Evolutionary conservation across 64 coral and sea anemone genomes (phyloP).

Genomic region (Catalaphyllia jardinei): DNA sequence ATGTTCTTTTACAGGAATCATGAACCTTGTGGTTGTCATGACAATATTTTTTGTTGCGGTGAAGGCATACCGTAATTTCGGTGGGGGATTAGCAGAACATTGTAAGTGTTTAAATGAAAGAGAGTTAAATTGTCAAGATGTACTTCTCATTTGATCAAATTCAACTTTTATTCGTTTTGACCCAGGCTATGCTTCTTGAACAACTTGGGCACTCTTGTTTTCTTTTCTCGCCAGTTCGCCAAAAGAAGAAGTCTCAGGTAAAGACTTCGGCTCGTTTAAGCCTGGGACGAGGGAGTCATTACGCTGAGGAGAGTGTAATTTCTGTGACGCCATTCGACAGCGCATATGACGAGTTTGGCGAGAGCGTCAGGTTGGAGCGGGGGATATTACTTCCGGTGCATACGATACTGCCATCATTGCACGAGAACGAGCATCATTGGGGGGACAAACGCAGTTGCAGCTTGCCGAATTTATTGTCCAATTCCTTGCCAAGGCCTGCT

Average conservation of each 20-base stretch:
- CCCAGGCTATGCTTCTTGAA: too few species aligned
- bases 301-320: slow-evolving; percentile 53
- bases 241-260: slow-evolving; percentile 14
- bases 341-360: slow-evolving; percentile 35
- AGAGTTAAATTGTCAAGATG: too few species aligned
- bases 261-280: not conserved
- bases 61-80: slow-evolving; percentile 55
- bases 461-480: slow-evolving; percentile 17
- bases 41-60: slow-evolving; percentile 47
- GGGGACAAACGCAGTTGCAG: slow-evolving; percentile 9
- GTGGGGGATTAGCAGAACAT: slow-evolving; percentile 43
- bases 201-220: not conserved
- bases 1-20: slow-evolving; percentile 45
- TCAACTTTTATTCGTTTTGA: not conserved
- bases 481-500: not conserved
- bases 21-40: slow-evolving; percentile 30
- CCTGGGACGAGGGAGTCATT: slow-evolving; percentile 50
- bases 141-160: not conserved
- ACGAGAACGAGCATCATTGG: not conserved
- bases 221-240: not conserved
- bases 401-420: not conserved
- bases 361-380: slow-evolving; percentile 30
- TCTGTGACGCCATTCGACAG: slow-evolving; percentile 56
- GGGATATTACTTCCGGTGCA: not conserved
- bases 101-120: slow-evolving; percentile 51